Percentiles rank a stretch among this genome's conserved stretches.
These are phyloP conservation scores for sheep (Ovis aries) DNA, from an alignment of 2,113 vertebrate species.

Conservation along the genomic window DNA sequence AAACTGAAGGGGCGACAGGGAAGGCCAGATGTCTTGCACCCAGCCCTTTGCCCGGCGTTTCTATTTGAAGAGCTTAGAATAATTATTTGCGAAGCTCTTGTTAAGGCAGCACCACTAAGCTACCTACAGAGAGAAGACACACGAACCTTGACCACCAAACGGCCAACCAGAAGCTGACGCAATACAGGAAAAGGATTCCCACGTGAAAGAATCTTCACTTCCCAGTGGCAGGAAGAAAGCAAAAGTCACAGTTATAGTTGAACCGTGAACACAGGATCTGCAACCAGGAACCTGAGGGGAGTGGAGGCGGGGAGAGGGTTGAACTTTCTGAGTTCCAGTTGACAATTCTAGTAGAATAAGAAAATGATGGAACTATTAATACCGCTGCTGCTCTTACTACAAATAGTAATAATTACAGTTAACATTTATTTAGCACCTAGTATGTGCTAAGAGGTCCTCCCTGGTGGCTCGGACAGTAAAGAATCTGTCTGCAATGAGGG, in stretches of 20 bases:
- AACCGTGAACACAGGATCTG: not conserved
- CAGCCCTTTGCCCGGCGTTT: constrained; percentile 60
- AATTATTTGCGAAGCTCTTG: constrained; percentile 61
- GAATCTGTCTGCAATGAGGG: not conserved
- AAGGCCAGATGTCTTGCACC: constrained; percentile 47
- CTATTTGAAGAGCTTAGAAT: constrained; percentile 70
- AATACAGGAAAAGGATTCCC: constrained; percentile 15
- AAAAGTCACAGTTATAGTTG: constrained; percentile 2
- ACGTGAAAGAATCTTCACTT: constrained; percentile 4
- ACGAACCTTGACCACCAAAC: constrained; percentile 9
- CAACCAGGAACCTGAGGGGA: not conserved
- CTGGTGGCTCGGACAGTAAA: not conserved
- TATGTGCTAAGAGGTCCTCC: not conserved
- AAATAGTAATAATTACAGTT: not conserved
- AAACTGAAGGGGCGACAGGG: not conserved
- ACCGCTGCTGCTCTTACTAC: not conserved
- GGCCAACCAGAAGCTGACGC: not conserved
- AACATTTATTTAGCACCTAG: not conserved
- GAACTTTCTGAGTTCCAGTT: not conserved
- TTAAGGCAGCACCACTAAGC: constrained; percentile 44
- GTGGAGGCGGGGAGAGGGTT: accelerated
- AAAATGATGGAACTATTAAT: not conserved
- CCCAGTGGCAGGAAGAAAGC: constrained; percentile 15
- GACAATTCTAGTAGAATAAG: not conserved
- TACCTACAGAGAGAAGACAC: not conserved